Conservation (phyloP, 2,113 vertebrate genomes). For the Scomber scombrus region DNA sequence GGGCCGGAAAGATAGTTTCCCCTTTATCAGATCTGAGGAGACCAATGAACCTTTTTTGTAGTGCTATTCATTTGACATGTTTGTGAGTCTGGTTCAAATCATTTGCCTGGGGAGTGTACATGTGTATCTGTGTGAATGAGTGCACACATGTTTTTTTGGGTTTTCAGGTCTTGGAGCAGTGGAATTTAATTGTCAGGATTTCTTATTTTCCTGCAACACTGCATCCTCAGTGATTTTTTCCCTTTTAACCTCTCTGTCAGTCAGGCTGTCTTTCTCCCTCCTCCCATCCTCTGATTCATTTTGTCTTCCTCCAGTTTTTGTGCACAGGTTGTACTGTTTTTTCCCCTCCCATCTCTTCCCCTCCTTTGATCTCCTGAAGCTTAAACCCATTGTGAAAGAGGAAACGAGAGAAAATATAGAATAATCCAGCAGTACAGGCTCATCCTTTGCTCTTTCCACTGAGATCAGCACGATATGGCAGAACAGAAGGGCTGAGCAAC, state of each 20-base stretch:
- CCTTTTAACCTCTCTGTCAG: constrained; percentile 11
- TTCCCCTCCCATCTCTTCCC: neutral
- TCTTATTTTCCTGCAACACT: constrained; percentile 12
- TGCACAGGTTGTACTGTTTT: constrained; percentile 10
- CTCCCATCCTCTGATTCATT: neutral
- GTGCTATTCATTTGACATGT: neutral
- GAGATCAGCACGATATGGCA: constrained; percentile 43
- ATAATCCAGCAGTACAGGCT: constrained; percentile 42
- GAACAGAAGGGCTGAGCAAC: constrained; percentile 37
- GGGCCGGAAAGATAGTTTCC: neutral
- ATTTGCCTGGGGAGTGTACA: neutral
- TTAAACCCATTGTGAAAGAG: constrained; percentile 34
- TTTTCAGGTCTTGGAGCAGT: constrained; percentile 2
- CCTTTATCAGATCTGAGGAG: constrained; percentile 15
- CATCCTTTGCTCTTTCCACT: constrained; percentile 51
- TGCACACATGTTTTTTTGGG: neutral
- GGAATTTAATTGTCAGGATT: constrained; percentile 37
- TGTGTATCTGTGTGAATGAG: neutral
- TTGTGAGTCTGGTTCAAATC: constrained; percentile 14
- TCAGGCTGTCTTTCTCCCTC: neutral
- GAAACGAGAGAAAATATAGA: constrained; percentile 43
- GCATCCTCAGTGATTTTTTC: constrained; percentile 1
- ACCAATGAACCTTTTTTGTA: neutral
- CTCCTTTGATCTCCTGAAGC: constrained; percentile 53
- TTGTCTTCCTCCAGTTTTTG: constrained; percentile 18